These are phyloP conservation scores for Eublepharis macularius DNA, from an alignment of 2,113 vertebrate genomes.

Conservation along the genomic window DNA sequence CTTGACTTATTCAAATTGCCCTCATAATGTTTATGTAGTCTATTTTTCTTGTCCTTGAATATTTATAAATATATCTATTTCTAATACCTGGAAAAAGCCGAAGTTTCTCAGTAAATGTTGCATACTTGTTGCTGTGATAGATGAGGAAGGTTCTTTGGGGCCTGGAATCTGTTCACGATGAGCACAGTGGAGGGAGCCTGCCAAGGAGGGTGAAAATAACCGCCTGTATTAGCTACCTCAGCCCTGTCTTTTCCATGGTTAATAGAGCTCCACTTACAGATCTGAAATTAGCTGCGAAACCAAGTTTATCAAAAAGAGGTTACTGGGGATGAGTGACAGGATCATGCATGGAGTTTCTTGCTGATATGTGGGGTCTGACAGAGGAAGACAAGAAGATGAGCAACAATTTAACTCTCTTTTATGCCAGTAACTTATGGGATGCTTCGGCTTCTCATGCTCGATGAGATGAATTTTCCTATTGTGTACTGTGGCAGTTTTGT, in stretches of 20 bases:
- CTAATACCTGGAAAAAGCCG: background rate
- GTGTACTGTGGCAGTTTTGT: conserved; percentile 9
- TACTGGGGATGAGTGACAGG: background rate
- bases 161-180: conserved; percentile 35
- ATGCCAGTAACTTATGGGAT: background rate
- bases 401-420: background rate
- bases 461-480: conserved; percentile 17
- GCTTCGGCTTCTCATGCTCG: conserved; percentile 9
- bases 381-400: conserved; percentile 1
- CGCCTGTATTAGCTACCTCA: background rate
- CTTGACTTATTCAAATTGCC: fast-evolving
- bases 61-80: conserved; percentile 31
- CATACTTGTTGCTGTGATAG: background rate
- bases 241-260: background rate
- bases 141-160: conserved; percentile 13
- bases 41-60: background rate
- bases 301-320: conserved; percentile 9
- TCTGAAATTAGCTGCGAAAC: conserved; percentile 5
- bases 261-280: conserved; percentile 31
- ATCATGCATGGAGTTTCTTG: conserved; percentile 27
- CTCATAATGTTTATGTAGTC: background rate
- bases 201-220: background rate
- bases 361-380: conserved; percentile 39
- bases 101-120: conserved; percentile 7
- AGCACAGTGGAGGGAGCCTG: conserved; percentile 19